These are phyloP conservation scores for Sipha maydis DNA, from an alignment of 2,888 invertebrate species.

Conservation along the genomic window DNA sequence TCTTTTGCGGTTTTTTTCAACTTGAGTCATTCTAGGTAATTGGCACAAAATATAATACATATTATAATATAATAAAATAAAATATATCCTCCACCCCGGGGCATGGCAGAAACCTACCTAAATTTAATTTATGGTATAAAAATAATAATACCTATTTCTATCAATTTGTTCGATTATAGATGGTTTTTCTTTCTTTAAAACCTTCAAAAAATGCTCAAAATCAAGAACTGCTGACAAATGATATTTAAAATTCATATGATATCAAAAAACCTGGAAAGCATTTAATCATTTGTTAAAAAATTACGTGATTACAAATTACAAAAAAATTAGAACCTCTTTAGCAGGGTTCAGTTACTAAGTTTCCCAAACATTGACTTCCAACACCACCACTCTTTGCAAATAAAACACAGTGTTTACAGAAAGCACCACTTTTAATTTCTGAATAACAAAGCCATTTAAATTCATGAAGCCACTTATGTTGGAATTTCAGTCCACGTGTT, in stretches of 20 bases:
- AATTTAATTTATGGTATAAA: conserved; percentile 12
- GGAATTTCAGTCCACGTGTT: conserved; percentile 39
- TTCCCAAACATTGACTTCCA: conserved; percentile 51
- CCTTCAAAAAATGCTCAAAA: conserved; percentile 32
- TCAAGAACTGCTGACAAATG: too few relatives aligned
- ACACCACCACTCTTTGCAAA: too few relatives aligned
- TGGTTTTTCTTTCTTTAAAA: conserved; percentile 7
- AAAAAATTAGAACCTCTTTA: too few relatives aligned
- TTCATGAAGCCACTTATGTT: conserved; percentile 47
- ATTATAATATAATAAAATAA: too few relatives aligned
- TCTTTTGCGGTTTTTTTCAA: conserved; percentile 4
- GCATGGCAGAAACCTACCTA: conserved; percentile 19
- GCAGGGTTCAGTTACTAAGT: conserved; percentile 27
- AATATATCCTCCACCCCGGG: conserved; percentile 9
- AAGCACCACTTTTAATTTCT: too few relatives aligned
- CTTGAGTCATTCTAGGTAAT: conserved; percentile 8
- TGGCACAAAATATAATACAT: conserved; percentile 24
- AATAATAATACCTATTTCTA: conserved; percentile 26
- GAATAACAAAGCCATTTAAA: too few relatives aligned
- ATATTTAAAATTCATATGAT: conserved; percentile 3
- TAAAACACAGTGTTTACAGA: too few relatives aligned
- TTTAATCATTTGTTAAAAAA: conserved; percentile 17
- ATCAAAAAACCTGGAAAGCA: conserved; percentile 12
- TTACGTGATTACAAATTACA: conserved; percentile 9
- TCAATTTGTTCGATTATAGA: conserved; percentile 26